Conservation (phyloP, 2,888 invertebrate species). For the Fragum whitleyi region DNA sequence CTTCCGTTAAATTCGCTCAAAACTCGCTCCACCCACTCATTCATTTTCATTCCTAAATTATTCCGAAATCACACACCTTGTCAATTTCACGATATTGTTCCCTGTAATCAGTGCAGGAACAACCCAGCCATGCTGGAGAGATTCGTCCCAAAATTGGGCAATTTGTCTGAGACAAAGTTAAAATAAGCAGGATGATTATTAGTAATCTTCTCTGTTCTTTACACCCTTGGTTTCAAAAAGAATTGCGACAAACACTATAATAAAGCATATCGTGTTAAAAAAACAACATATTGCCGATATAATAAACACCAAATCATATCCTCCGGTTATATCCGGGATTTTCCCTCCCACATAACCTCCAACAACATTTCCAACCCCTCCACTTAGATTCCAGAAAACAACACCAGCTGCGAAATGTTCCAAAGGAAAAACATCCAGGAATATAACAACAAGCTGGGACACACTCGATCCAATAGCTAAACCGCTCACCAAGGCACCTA, state of each 20-base stretch:
- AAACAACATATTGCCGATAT: neutral
- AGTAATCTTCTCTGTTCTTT: too few species aligned
- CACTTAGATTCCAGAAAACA: constrained; percentile 10
- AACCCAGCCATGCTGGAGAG: too few species aligned
- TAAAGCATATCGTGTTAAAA: constrained; percentile 5
- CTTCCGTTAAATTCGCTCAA: too few species aligned
- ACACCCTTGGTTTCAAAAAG: too few species aligned
- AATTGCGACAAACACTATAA: neutral
- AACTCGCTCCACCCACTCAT: too few species aligned
- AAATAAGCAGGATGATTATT: too few species aligned
- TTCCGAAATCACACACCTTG: too few species aligned
- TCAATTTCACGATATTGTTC: too few species aligned
- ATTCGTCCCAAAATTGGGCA: too few species aligned
- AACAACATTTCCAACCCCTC: constrained; percentile 16
- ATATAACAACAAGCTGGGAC: constrained; percentile 5
- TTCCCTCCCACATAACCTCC: constrained; percentile 39
- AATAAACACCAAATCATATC: constrained; percentile 36
- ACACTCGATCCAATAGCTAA: constrained; percentile 20
- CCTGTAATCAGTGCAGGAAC: too few species aligned
- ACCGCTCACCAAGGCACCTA: constrained; percentile 26
- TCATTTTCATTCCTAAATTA: too few species aligned
- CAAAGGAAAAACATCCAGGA: constrained; percentile 26
- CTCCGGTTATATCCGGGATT: constrained; percentile 24
- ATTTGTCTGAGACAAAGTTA: too few species aligned
- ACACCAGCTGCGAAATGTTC: constrained; percentile 18